Evolutionary conservation across 2,888 invertebrate genomes (phyloP), one percentile per base, ranked within the genome.

Genomic region (Lasioglossum malachurum): DNA sequence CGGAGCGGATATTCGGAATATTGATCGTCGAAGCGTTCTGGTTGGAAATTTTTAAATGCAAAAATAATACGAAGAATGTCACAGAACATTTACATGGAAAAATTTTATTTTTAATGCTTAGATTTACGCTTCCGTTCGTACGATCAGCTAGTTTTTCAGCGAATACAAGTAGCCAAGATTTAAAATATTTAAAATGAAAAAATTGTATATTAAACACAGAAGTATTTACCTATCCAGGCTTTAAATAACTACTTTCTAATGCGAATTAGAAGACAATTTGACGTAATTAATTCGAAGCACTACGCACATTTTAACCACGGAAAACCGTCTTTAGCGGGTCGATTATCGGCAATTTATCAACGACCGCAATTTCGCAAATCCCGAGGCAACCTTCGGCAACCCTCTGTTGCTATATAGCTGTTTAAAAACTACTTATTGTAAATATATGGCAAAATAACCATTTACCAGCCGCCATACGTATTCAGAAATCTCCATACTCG

Each of bases 401-500:
- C 23, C 67, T 10, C 23, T 19, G 67, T 19, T 19, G 35, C 23
- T 67, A 10, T 67, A 67, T 35, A 10, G 35, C 67, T 67, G 67
- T 35, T 67, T 67, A 67, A 67, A 67, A 35, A 35, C 67, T 67
- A 67, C 67, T 67, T 67, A 67, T 67, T 67, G 3, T 23, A 67
- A 67, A 67, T 67, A 19, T 35, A 67, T 23, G 35, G 35, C 19
- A 35, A 35, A 67, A 35, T 31, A 67, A 19, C 35, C 67, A 23
- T 31, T 67, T 67, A 67, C 35, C 67, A 35, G 31, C 38, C 12
- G 35, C 23, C 41, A 41, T 69, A 69, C 12, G 23, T 41, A 41
- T 41, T 69, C 69, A 38, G 69, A 41, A 69, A 69, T 69, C 69
- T 69, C 69, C 35, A 69, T 53, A 16, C 64, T n/a, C 27, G 53